These are phyloP conservation scores for Selenia dentaria DNA, from an alignment of 2,888 invertebrate species.

Conservation along the genomic window DNA sequence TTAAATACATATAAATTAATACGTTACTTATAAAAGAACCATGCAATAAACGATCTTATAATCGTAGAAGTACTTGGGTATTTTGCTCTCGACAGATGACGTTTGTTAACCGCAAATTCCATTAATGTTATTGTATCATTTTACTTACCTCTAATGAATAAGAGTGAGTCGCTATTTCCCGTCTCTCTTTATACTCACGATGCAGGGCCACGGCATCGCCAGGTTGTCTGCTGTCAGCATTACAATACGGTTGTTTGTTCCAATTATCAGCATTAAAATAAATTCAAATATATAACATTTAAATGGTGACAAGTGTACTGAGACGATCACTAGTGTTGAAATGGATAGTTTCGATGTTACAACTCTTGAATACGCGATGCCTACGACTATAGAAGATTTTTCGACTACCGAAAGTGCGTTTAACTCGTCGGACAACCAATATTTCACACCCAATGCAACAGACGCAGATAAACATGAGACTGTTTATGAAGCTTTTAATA, in stretches of 20 bases:
- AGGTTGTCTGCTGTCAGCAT: slow-evolving; percentile 43
- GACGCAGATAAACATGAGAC: slow-evolving; percentile 20
- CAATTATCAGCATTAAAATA: slow-evolving; percentile 21
- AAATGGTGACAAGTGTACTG: slow-evolving; percentile 53
- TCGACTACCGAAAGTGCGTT: slow-evolving; percentile 15
- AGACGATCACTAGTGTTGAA: slow-evolving; percentile 31
- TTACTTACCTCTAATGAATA: slow-evolving; percentile 51
- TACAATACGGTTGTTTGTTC: slow-evolving; percentile 20
- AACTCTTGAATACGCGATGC: slow-evolving; percentile 1
- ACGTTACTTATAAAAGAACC: too few relatives aligned
- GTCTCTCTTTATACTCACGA: slow-evolving; percentile 43
- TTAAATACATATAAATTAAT: too few relatives aligned
- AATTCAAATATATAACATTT: slow-evolving; percentile 13
- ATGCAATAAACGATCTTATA: too few relatives aligned
- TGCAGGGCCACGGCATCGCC: slow-evolving; percentile 32
- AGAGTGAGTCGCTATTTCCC: slow-evolving; percentile 61
- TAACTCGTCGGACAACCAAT: slow-evolving; percentile 5
- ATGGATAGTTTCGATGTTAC: slow-evolving; percentile 10
- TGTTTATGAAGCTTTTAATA: slow-evolving; percentile 58
- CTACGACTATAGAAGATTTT: slow-evolving; percentile 2
- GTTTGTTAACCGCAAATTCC: slow-evolving; percentile 64
- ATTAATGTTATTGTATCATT: slow-evolving; percentile 51
- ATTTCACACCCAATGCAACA: too few relatives aligned
- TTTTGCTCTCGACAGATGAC: slow-evolving; percentile 52
- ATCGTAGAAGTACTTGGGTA: slow-evolving; percentile 45